Conservation (phyloP, 2,888 invertebrate genomes). For the Amaurobius ferox region DNA sequence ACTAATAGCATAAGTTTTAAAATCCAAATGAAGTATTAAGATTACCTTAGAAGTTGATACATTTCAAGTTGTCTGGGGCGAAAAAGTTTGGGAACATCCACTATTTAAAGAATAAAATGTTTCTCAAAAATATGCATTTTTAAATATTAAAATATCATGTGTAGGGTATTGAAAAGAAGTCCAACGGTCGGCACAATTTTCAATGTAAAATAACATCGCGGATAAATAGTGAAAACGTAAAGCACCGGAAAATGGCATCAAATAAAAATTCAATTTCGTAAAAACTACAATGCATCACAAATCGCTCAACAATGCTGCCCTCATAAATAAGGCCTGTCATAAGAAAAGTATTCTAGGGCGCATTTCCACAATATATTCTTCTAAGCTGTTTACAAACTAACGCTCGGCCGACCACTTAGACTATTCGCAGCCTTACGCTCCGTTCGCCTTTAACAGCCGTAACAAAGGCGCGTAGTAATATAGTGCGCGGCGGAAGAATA, state of each 20-base stretch:
- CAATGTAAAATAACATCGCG: too few relatives aligned
- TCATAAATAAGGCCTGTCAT: slow-evolving; percentile 3
- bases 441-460: slow-evolving; percentile 33
- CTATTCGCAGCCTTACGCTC: slow-evolving; percentile 14
- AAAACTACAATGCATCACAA: not conserved
- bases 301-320: not conserved
- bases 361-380: not conserved
- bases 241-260: not conserved
- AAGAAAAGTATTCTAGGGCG: not conserved
- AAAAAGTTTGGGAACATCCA: too few relatives aligned
- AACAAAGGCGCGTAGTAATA: slow-evolving; percentile 40
- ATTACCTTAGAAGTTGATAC: too few relatives aligned
- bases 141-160: too few relatives aligned
- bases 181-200: too few relatives aligned
- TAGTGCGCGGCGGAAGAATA: slow-evolving; percentile 21
- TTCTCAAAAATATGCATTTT: too few relatives aligned
- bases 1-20: too few relatives aligned
- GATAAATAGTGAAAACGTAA: too few relatives aligned
- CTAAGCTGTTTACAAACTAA: slow-evolving; percentile 63
- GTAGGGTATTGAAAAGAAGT: too few relatives aligned
- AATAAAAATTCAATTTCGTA: not conserved
- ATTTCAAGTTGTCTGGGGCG: too few relatives aligned
- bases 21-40: too few relatives aligned
- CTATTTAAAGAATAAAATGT: too few relatives aligned
- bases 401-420: slow-evolving; percentile 18